Conservation (phyloP, 2,888 invertebrate species). For the Hydropsyche betteni region DNA sequence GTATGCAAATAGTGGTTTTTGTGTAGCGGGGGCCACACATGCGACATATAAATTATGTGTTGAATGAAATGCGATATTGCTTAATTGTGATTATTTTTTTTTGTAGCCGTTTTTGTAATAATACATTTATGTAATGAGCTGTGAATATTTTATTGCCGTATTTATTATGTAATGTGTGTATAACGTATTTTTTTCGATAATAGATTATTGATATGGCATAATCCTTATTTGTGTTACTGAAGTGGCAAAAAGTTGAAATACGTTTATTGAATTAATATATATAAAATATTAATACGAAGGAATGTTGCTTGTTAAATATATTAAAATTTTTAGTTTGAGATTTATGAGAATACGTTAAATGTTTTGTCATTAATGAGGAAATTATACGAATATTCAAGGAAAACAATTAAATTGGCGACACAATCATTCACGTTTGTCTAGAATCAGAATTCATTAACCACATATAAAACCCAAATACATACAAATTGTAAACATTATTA, state of each 20-base stretch:
- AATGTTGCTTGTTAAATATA: no score
- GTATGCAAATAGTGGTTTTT: no score
- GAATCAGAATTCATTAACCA: no score
- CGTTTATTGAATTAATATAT: background rate
- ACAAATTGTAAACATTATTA: no score
- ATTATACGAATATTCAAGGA: no score
- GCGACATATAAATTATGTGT: background rate
- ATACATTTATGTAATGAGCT: constrained; percentile 23
- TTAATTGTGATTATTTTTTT: constrained; percentile 9
- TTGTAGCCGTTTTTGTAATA: background rate
- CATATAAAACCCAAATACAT: no score
- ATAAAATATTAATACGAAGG: background rate
- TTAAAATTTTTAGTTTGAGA: no score
- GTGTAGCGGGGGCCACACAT: no score
- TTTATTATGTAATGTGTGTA: constrained; percentile 6
- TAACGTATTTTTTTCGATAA: constrained; percentile 2
- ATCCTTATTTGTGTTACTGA: background rate
- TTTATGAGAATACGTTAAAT: no score
- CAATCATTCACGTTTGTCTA: no score
- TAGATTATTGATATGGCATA: background rate
- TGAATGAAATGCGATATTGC: constrained; percentile 8
- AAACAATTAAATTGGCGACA: no score
- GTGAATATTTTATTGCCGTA: constrained; percentile 8
- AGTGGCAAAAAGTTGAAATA: background rate
- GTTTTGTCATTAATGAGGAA: no score